Evolutionary conservation across 2,888 invertebrate genomes (phyloP).

Genomic region (Latrodectus hesperus): DNA sequence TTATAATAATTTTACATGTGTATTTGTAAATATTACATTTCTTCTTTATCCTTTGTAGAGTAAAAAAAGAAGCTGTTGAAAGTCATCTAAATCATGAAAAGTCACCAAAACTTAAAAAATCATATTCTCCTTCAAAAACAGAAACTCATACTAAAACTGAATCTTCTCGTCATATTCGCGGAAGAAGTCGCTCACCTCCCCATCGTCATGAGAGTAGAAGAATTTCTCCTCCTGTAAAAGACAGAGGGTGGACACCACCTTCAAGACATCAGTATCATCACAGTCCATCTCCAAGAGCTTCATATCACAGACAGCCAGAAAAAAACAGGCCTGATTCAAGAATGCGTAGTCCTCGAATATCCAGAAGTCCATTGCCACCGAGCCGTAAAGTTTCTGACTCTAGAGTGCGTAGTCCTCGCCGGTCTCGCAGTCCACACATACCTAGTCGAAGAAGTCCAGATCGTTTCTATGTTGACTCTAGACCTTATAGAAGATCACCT

Average conservation of each 20-base stretch:
- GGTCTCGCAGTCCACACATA: conserved; percentile 28
- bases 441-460: conserved; percentile 25
- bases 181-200: conserved; percentile 34
- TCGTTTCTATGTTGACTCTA: conserved; percentile 18
- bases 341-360: background rate
- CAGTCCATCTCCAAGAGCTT: conserved; percentile 54
- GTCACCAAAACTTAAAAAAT: conserved; percentile 31
- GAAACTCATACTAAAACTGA: conserved; percentile 19
- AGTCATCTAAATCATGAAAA: conserved; percentile 26
- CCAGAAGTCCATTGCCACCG: conserved; percentile 7
- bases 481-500: conserved; percentile 4
- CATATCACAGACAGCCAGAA: conserved; percentile 27
- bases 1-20: too few species aligned
- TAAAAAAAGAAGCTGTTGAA: conserved; percentile 19
- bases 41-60: conserved; percentile 13
- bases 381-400: background rate
- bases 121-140: conserved; percentile 34
- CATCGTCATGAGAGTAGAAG: conserved; percentile 28
- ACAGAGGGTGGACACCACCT: conserved; percentile 8
- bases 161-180: background rate
- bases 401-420: conserved; percentile 6
- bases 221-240: conserved; percentile 14
- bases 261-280: conserved; percentile 12
- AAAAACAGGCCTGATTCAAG: conserved; percentile 5
- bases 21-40: background rate